Conservation (phyloP, 2,888 invertebrate genomes). For the Caenorhabditis virilis region DNA sequence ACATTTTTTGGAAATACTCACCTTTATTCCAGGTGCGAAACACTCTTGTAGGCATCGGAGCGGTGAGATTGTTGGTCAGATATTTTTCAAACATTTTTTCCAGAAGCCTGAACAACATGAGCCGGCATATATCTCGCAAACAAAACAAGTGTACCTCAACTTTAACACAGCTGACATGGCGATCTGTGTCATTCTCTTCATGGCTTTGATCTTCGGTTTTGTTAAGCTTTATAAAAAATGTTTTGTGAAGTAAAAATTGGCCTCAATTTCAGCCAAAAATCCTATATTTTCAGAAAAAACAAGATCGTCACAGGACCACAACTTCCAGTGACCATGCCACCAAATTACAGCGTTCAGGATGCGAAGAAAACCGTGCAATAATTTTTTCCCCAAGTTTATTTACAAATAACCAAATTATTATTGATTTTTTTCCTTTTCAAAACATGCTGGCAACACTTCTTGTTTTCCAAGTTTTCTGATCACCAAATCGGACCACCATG, state of each 20-base stretch:
- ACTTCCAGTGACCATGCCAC: not conserved
- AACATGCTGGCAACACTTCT: slow-evolving; percentile 38
- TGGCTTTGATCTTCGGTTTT: not conserved
- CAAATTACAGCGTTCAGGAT: too few species aligned
- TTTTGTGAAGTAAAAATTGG: too few species aligned
- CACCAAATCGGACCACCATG: slow-evolving; percentile 48
- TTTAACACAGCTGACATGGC: not conserved
- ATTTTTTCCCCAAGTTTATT: too few species aligned
- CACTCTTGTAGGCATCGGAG: not conserved
- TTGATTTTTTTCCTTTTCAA: slow-evolving; percentile 20
- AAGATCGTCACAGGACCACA: too few species aligned
- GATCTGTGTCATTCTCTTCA: not conserved
- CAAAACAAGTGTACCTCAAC: not conserved
- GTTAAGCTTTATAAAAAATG: not conserved
- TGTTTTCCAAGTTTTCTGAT: slow-evolving; percentile 42
- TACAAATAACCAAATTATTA: slow-evolving; percentile 1
- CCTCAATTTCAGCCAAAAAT: too few species aligned
- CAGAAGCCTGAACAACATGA: not conserved
- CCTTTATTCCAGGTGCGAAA: not conserved
- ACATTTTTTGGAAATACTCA: not conserved
- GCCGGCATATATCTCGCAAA: not conserved
- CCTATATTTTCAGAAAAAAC: too few species aligned
- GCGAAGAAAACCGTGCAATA: too few species aligned
- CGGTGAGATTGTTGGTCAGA: too few species aligned
- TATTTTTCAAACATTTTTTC: not conserved